Percentiles rank a stretch among this genome's conserved stretches.
Conservation (phyloP, 2,888 invertebrate genomes). For the Mamestra brassicae region DNA sequence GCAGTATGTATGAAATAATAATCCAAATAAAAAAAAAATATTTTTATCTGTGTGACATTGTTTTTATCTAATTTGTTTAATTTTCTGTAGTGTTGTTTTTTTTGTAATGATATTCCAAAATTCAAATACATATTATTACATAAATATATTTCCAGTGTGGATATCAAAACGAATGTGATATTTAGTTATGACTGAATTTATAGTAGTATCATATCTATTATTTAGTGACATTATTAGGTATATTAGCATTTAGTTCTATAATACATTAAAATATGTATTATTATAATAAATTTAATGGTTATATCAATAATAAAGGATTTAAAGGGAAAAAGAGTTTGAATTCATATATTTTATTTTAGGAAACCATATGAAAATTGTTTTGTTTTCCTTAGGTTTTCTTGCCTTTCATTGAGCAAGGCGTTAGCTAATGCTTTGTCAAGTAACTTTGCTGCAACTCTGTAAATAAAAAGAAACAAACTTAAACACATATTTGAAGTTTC, state of each 20-base stretch:
- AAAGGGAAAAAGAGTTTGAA: conserved; percentile 57
- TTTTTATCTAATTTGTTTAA: conserved; percentile 21
- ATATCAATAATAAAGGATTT: conserved; percentile 75
- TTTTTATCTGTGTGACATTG: neutral
- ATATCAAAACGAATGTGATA: conserved; percentile 68
- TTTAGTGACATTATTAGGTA: conserved; percentile 42
- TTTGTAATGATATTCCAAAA: conserved; percentile 17
- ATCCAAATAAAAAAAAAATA: conserved; percentile 33
- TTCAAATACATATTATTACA: neutral
- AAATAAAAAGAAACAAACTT: conserved; percentile 61
- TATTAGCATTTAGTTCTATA: conserved; percentile 38
- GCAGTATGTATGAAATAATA: conserved; percentile 6
- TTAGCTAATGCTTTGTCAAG: conserved; percentile 93
- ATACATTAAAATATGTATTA: conserved; percentile 32
- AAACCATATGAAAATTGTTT: conserved; percentile 90
- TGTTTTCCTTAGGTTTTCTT: conserved; percentile 74
- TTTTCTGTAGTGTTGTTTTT: neutral
- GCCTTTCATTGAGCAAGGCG: conserved; percentile 91
- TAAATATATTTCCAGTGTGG: conserved; percentile 15
- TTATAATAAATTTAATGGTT: conserved; percentile 54
- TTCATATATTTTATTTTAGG: conserved; percentile 84
- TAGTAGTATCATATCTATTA: conserved; percentile 34
- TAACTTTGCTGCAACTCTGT: conserved; percentile 90
- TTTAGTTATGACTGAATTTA: conserved; percentile 67
- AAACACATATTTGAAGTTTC: neutral